phyloP scores from a whole-genome alignment of 2,888 invertebrate species.

The Mimachlamys varia region DNA sequence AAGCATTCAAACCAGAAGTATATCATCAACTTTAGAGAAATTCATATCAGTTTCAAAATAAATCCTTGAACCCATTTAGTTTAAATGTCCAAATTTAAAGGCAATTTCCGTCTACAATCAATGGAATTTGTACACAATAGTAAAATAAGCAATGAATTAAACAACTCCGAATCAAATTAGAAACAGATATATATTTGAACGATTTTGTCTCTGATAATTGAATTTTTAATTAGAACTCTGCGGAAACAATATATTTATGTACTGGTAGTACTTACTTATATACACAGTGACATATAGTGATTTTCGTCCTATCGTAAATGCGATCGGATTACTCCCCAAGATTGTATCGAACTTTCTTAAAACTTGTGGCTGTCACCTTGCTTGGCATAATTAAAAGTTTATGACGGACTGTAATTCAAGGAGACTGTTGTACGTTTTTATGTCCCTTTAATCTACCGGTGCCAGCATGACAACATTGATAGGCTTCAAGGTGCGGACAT shows the following conservation, averaged over 20 bases:
- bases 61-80: background rate
- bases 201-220: background rate
- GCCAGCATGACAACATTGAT: background rate
- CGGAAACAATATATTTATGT: background rate
- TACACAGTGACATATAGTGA: background rate
- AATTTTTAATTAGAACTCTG: background rate
- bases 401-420: background rate
- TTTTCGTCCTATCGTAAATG: background rate
- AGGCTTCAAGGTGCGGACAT: background rate
- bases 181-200: background rate
- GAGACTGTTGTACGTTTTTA: background rate
- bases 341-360: background rate
- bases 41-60: constrained; percentile 28
- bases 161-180: background rate
- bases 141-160: background rate
- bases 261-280: background rate
- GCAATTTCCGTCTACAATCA: background rate
- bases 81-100: constrained; percentile 23
- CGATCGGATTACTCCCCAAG: background rate
- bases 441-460: background rate
- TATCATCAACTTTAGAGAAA: background rate
- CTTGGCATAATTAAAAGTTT: background rate
- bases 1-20: background rate
- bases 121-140: background rate
- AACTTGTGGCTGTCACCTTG: background rate